Base-by-base conservation (phyloP, 2,888 invertebrate species). In the Rhodophaea formosa region DNA sequence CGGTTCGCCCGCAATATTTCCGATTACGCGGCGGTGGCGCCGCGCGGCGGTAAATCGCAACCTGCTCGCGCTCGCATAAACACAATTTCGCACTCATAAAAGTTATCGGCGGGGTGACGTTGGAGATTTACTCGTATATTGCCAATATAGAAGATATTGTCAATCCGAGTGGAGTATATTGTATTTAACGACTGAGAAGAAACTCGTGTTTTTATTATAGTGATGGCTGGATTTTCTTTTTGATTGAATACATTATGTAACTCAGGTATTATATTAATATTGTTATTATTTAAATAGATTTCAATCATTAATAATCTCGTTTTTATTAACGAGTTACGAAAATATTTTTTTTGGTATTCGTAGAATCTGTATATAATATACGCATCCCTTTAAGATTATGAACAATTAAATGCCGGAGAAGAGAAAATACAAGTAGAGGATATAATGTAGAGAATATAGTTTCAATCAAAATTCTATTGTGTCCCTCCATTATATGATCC, bases 41-140 rank as follows among this genome's bases (percentile, higher is more conserved):
- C 60, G 68, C 55, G 64, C 68, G 69, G 65, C 79, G 80, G 80
- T 82, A 86, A 88, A 87, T 87, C 87, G 84, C 82, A 77, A 82
- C 79, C 77, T 77, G 82, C 80, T 77, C 74, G 74, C 70, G 70
- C 73, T 72, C 74, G 75, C 83, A 85, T 90, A 90, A 91, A 91
- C 86, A 89, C 89, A 90, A 91, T 91, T 88, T 86, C 77, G 77
- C 76, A 79, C 86, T 88, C 90, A 89, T 91, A 91, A 90, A 90
- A 90, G 89, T 90, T 89, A 90, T 82, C 86, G 85, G 65, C 68
- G 72, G 67, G 72, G 65, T 69, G 78, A 73, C 77, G 68, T 70
- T 64, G 43, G 59, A 59, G 59, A 59, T 56, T 59, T 57, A 43
- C 56, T 54, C 58, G 49, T 47, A 46, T 53, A 53, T 53, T 53